These are phyloP conservation scores for Melanotaenia parkinsoni DNA, from an alignment of 2,797 vertebrate genomes.

Conservation along the genomic window DNA sequence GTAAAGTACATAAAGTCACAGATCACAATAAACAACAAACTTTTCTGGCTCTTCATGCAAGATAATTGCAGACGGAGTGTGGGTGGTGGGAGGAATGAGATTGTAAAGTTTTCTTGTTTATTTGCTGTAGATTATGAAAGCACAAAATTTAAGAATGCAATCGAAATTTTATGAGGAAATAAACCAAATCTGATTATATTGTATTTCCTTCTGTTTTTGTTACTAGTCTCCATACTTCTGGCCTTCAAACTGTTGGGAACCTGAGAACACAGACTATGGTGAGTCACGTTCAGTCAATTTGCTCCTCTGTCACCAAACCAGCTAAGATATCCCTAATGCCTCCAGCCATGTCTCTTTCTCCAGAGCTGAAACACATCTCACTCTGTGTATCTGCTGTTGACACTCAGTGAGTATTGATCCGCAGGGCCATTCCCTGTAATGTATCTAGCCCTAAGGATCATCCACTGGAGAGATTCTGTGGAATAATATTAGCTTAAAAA, in stretches of 20 bases:
- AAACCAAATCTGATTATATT: conserved; percentile 35
- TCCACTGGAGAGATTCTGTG: conserved; percentile 21
- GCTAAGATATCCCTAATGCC: conserved; percentile 32
- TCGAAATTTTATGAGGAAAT: conserved; percentile 9
- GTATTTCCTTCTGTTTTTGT: conserved; percentile 45
- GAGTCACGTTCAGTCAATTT: conserved; percentile 66
- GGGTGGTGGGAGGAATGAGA: conserved; percentile 9
- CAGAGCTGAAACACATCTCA: conserved; percentile 35
- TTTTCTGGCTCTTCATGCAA: conserved; percentile 17
- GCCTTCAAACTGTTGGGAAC: conserved; percentile 98
- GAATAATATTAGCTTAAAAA: conserved; percentile 54
- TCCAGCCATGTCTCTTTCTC: conserved; percentile 29
- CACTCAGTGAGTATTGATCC: conserved; percentile 56
- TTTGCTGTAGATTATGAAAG: not conserved
- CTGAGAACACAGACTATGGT: conserved; percentile 98
- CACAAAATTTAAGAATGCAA: not conserved
- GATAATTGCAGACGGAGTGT: conserved; percentile 12
- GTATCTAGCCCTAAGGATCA: conserved; percentile 45
- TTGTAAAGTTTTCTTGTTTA: conserved; percentile 8
- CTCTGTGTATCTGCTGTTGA: conserved; percentile 48
- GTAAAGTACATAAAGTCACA: conserved; percentile 22
- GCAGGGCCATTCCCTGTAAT: conserved; percentile 50
- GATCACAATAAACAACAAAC: conserved; percentile 40
- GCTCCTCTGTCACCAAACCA: conserved; percentile 18
- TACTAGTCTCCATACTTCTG: conserved; percentile 94